Evolutionary conservation across 2,888 invertebrate species (phyloP).

Genomic region (Rhagophthalmus giganteus): DNA sequence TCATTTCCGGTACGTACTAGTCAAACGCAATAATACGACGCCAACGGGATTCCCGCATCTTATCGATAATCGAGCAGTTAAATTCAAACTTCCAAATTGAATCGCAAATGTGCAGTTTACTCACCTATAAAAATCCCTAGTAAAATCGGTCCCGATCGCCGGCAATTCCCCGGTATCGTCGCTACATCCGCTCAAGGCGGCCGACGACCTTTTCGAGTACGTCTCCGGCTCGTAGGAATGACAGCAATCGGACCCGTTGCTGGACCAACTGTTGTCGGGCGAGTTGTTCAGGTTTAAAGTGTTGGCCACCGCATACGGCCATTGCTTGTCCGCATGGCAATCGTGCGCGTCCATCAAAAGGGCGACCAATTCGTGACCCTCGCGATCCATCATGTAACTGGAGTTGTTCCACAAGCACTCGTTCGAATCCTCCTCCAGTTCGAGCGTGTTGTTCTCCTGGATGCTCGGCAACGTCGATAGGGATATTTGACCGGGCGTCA

Average conservation of each 20-base stretch:
- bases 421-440: conserved; percentile 73
- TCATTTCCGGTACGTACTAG: no score
- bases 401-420: conserved; percentile 77
- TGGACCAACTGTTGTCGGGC: conserved; percentile 64
- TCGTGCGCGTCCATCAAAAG: conserved; percentile 58
- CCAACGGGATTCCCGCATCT: no score
- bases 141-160: conserved; percentile 73
- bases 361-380: conserved; percentile 66
- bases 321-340: conserved; percentile 61
- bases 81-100: neutral
- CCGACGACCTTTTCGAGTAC: conserved; percentile 71
- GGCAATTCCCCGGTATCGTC: conserved; percentile 68
- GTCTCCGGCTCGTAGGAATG: conserved; percentile 57
- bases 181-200: conserved; percentile 66
- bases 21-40: no score
- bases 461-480: conserved; percentile 71
- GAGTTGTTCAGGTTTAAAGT: conserved; percentile 50
- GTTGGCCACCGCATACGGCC: conserved; percentile 63
- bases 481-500: conserved; percentile 66
- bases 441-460: conserved; percentile 72
- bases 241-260: conserved; percentile 58
- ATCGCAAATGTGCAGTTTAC: no score
- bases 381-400: conserved; percentile 69
- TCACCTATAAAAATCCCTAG: conserved; percentile 71
- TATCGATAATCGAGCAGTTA: no score